These are phyloP conservation scores for Rhineura floridana DNA, from an alignment of 2,113 vertebrate genomes.

Conservation along the genomic window DNA sequence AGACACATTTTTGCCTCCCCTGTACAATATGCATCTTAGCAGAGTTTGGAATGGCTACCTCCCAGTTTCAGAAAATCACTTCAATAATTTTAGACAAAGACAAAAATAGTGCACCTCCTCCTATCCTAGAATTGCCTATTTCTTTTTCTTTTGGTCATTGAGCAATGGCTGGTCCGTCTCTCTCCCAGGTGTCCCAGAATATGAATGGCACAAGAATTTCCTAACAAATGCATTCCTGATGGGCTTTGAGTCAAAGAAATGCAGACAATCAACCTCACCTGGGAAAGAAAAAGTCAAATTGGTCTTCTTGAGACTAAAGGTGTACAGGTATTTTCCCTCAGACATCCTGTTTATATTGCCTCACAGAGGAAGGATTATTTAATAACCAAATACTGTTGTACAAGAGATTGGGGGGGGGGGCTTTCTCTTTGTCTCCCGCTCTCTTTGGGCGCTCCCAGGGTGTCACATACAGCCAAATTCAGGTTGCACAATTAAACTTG, in stretches of 20 bases:
- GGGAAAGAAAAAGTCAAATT: conserved; percentile 20
- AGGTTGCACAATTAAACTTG: too few relatives aligned
- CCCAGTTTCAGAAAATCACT: conserved; percentile 41
- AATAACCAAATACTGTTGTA: conserved; percentile 23
- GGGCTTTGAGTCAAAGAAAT: conserved; percentile 15
- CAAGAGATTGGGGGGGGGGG: neutral
- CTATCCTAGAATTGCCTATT: neutral
- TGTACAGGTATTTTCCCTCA: conserved; percentile 10
- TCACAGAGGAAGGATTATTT: neutral
- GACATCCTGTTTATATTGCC: neutral
- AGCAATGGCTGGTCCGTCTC: conserved; percentile 13
- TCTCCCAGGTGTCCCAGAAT: neutral
- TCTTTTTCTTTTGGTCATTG: neutral
- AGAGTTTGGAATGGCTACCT: conserved; percentile 18
- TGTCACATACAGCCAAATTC: too few relatives aligned
- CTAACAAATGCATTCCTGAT: neutral
- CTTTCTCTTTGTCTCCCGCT: neutral
- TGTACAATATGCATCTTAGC: conserved; percentile 46
- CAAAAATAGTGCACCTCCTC: conserved; percentile 25
- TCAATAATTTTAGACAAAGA: conserved; percentile 4
- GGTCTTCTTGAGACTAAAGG: neutral
- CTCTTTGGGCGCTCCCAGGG: neutral
- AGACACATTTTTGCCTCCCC: conserved; percentile 47
- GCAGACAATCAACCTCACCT: neutral
- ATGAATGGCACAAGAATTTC: neutral